phyloP scores from a whole-genome alignment of 2,888 invertebrate species.

The Timema podura region DNA sequence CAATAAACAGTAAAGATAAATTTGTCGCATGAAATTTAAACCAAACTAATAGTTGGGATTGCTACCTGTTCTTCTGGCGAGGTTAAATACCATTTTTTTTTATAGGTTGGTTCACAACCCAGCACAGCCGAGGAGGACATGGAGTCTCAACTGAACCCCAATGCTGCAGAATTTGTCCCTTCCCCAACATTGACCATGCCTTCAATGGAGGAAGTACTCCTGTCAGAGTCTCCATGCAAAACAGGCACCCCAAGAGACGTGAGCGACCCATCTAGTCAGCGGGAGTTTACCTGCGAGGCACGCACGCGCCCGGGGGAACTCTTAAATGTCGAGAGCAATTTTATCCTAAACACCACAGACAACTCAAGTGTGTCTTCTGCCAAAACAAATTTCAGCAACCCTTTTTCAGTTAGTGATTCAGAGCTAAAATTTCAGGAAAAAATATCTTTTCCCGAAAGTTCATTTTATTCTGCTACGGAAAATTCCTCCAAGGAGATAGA shows the following conservation, averaged over 20 bases:
- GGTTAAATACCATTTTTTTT: not conserved
- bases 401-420: not conserved
- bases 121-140: slow-evolving; percentile 47
- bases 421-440: not conserved
- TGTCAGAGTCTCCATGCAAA: slow-evolving; percentile 23
- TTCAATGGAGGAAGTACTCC: slow-evolving; percentile 24
- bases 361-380: not conserved
- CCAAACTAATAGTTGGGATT: no score
- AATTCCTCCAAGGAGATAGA: slow-evolving; percentile 13
- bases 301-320: slow-evolving; percentile 59
- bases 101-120: not conserved
- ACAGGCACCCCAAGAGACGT: slow-evolving; percentile 54
- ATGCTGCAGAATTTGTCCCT: slow-evolving; percentile 82
- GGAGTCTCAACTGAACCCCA: slow-evolving; percentile 74
- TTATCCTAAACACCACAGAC: no score
- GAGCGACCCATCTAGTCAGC: slow-evolving; percentile 52
- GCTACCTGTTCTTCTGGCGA: no score
- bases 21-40: no score
- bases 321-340: no score
- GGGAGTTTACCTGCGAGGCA: slow-evolving; percentile 62
- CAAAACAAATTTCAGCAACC: not conserved
- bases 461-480: not conserved
- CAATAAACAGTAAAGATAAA: no score
- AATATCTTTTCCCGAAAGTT: no score
- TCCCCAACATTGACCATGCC: slow-evolving; percentile 51